These are phyloP conservation scores for Gymnocheta viridis DNA, from an alignment of 2,888 invertebrate species.

Conservation along the genomic window DNA sequence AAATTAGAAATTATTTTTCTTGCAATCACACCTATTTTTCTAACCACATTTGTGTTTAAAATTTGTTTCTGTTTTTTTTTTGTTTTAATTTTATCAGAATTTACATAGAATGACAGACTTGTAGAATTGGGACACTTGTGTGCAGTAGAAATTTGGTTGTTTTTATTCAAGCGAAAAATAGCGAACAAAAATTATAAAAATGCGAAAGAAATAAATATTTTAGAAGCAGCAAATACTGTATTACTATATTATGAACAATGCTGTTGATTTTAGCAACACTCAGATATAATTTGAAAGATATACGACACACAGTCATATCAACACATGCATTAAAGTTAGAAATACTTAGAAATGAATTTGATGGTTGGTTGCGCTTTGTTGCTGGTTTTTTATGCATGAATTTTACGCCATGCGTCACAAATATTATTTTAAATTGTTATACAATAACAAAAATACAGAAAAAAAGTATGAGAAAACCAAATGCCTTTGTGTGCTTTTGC, in stretches of 20 bases:
- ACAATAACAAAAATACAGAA: background rate
- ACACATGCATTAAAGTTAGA: conserved; percentile 27
- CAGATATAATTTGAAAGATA: conserved; percentile 42
- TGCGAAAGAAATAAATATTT: conserved; percentile 7
- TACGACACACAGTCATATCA: conserved; percentile 4
- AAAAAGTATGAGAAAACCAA: conserved; percentile 3
- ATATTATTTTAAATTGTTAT: conserved; percentile 30
- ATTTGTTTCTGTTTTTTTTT: background rate
- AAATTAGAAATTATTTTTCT: background rate
- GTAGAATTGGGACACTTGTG: conserved; percentile 81
- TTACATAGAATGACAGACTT: conserved; percentile 77
- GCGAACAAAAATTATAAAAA: background rate
- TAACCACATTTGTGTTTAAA: background rate
- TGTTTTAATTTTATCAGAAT: conserved; percentile 36
- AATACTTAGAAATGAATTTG: conserved; percentile 33
- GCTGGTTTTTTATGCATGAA: conserved; percentile 1
- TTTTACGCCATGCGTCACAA: conserved; percentile 48
- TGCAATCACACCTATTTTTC: background rate
- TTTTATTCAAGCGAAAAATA: background rate
- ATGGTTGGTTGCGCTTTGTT: conserved; percentile 18
- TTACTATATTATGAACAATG: conserved; percentile 13
- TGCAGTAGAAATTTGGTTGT: conserved; percentile 73
- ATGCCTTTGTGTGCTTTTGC: background rate
- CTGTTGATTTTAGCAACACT: conserved; percentile 16
- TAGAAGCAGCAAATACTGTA: conserved; percentile 7